Evolutionary conservation across 2,888 invertebrate genomes (phyloP), one percentile per base, ranked within the genome.

Genomic region (Lepetodrilus schrolli): DNA sequence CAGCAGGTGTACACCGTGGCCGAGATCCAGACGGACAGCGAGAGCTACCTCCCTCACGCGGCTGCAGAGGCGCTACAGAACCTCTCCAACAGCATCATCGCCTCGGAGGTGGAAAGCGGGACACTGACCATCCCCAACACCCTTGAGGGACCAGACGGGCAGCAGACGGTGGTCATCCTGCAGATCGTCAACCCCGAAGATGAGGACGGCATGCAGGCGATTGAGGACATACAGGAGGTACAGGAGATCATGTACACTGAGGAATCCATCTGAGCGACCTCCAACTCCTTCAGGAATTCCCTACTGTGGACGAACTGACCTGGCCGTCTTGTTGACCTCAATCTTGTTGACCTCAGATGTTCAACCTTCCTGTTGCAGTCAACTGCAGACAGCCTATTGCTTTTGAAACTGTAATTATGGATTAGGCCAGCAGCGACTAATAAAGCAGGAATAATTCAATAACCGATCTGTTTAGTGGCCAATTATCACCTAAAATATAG

Each of bases 31-130:
- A 71, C 71, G 8, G 71, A 74, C 13, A 71, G 70, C 23, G 70
- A 73, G 21, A 51, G 43, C n/a, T 34, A 79, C 43, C 74, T 83
- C 1, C 80, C 84, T 3, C 79, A 84, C 65, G 79, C 78, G 48
- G 85, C 86, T 3, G 84, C 86, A 0, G 83, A 85, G 70, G 85
- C 83, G 7, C 73, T 87, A 21, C 82, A 84, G 30, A 83, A 82
- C 73, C 74, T 87, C 37, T 81, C 85, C 4, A 83, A 79, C 30
- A 74, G 78, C 1, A 70, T 79, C 13, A 76, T 80, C 17, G 73
- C 79, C 10, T 76, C 80, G 21, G 80, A 75, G 34, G 76, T 73
- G 13, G 78, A 80, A 66, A 51, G 43, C n/a, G 49, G 50, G n/a
- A 74, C 74, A 8, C 71, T 77, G 38, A 77, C 74, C 47, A 66